A percentile compares a stretch with the other conserved stretches of the same genome.
Evolutionary conservation across 2,797 vertebrate species (phyloP).

Genomic region (Ciconia nigra): DNA sequence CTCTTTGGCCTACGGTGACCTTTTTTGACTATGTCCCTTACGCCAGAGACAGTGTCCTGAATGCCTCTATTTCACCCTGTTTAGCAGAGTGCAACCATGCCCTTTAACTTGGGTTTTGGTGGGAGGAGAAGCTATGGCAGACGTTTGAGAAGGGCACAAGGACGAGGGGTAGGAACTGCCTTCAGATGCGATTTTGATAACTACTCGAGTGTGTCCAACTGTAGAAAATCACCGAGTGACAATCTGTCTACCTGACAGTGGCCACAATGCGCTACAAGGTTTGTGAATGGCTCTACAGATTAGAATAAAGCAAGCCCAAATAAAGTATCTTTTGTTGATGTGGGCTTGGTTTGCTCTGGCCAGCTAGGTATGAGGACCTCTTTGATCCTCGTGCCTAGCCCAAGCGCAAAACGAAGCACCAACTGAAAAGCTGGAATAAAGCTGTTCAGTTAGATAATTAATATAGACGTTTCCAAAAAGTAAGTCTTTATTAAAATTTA

Average conservation of each 20-base stretch:
- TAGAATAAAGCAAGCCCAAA: conserved; percentile 70
- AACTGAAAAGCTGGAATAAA: conserved; percentile 29
- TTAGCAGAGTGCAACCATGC: conserved; percentile 83
- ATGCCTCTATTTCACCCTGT: conserved; percentile 76
- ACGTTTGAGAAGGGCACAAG: conserved; percentile 84
- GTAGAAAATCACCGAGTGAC: conserved; percentile 80
- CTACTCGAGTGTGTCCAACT: conserved; percentile 79
- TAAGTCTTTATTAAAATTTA: conserved; percentile 1
- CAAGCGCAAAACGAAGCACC: not conserved
- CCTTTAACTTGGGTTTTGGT: conserved; percentile 78
- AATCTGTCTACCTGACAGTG: conserved; percentile 81
- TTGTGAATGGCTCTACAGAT: conserved; percentile 77
- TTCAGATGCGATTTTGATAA: conserved; percentile 79
- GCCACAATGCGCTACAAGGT: conserved; percentile 77
- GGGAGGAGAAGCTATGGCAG: conserved; percentile 82
- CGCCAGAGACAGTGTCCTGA: conserved; percentile 73
- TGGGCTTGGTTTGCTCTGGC: conserved; percentile 58
- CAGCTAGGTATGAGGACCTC: conserved; percentile 41
- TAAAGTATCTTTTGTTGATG: conserved; percentile 76
- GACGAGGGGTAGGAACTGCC: conserved; percentile 68
- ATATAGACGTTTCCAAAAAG: not conserved
- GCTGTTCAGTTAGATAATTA: not conserved
- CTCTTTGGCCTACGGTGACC: conserved; percentile 82
- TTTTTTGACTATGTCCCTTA: conserved; percentile 85
- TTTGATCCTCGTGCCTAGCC: conserved; percentile 18